phyloP scores from a whole-genome alignment of 2,797 vertebrate species.

The Chloroceryle inda region DNA sequence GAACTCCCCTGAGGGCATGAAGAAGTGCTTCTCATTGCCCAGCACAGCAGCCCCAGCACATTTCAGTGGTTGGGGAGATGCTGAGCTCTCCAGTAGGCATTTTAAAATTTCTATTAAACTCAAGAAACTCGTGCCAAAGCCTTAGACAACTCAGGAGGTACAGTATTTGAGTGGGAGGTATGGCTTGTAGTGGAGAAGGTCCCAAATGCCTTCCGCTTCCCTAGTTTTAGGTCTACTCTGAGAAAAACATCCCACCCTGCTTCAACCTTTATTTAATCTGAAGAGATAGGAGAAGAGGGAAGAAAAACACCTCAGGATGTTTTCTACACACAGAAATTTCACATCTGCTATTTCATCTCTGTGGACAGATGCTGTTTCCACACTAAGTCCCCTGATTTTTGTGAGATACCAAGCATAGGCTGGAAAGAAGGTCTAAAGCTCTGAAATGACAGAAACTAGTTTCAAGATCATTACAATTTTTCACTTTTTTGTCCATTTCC shows the following conservation, averaged over 20 bases:
- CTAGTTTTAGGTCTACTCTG: background rate
- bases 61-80: background rate
- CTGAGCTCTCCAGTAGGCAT: background rate
- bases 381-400: background rate
- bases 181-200: background rate
- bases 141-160: background rate
- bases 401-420: background rate
- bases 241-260: background rate
- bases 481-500: background rate
- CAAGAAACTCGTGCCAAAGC: background rate
- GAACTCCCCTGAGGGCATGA: background rate
- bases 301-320: background rate
- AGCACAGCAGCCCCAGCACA: rapidly evolving
- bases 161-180: background rate
- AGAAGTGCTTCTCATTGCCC: background rate
- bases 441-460: background rate
- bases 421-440: background rate
- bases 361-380: background rate
- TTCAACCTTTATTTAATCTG: background rate
- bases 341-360: background rate
- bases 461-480: background rate
- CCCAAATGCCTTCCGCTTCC: background rate
- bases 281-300: background rate
- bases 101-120: background rate
- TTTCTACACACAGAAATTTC: background rate